phyloP scores from a whole-genome alignment of 2,113 vertebrate genomes.

The Xyrauchen texanus region DNA sequence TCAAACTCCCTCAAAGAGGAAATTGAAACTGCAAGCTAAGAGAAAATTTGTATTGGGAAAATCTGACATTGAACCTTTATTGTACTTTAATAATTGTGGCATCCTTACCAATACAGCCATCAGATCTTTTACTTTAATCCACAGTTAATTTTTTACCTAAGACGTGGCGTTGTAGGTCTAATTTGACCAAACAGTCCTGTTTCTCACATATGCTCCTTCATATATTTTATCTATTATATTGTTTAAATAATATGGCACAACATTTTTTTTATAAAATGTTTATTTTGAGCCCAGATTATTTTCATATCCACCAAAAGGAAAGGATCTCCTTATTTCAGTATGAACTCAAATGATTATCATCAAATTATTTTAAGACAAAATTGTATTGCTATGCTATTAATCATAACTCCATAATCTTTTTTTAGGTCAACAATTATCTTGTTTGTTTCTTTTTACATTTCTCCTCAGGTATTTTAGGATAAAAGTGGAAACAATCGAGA shows the following conservation, averaged over 20 bases:
- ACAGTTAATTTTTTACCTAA: background rate
- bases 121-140: conserved; percentile 48
- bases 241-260: too few relatives aligned
- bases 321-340: background rate
- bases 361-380: background rate
- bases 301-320: background rate
- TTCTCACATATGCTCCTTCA: background rate
- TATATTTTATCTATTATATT: background rate
- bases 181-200: background rate
- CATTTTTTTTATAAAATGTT: background rate
- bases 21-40: conserved; percentile 44
- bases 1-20: conserved; percentile 52
- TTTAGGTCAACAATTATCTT: background rate
- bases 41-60: conserved; percentile 28
- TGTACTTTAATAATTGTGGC: conserved; percentile 40
- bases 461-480: background rate
- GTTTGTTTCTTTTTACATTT: background rate
- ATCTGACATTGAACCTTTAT: conserved; percentile 34
- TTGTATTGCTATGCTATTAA: background rate
- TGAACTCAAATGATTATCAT: too few relatives aligned
- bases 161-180: background rate
- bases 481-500: background rate
- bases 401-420: background rate
- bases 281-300: background rate
- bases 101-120: conserved; percentile 22